Percentiles rank a stretch among this genome's conserved stretches.
Conservation (phyloP, 2,797 vertebrate genomes). For the Xiphorhynchus erythropygius region DNA sequence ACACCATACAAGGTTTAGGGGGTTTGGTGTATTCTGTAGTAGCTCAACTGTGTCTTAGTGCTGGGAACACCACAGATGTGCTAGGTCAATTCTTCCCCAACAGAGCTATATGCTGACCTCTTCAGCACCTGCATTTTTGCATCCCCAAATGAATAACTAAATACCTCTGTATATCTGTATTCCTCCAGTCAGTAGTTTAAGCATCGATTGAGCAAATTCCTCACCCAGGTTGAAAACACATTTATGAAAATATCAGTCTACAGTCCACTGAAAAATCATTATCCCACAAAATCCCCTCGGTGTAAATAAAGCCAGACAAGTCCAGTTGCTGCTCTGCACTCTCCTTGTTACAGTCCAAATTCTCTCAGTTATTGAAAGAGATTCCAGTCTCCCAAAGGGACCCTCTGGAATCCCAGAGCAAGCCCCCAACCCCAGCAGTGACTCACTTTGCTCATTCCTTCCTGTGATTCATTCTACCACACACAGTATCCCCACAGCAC, state of each 20-base stretch:
- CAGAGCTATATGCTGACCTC: background rate
- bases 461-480: background rate
- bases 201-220: background rate
- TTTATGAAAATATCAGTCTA: background rate
- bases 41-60: background rate
- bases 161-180: background rate
- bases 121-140: background rate
- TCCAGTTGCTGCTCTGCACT: background rate
- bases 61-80: background rate
- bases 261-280: background rate
- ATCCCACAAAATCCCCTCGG: background rate
- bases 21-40: rapidly evolving
- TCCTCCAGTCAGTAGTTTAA: background rate
- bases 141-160: background rate
- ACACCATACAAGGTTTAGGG: background rate
- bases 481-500: background rate
- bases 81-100: background rate
- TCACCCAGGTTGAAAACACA: background rate
- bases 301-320: background rate
- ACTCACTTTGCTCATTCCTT: background rate
- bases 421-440: background rate
- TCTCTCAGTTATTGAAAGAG: background rate
- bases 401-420: background rate
- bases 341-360: background rate
- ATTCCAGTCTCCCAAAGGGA: background rate